Percentiles rank a stretch among this genome's conserved stretches.
Evolutionary conservation across 1,140 invertebrate species (phyloP).

Genomic region (Lethocerus indicus): DNA sequence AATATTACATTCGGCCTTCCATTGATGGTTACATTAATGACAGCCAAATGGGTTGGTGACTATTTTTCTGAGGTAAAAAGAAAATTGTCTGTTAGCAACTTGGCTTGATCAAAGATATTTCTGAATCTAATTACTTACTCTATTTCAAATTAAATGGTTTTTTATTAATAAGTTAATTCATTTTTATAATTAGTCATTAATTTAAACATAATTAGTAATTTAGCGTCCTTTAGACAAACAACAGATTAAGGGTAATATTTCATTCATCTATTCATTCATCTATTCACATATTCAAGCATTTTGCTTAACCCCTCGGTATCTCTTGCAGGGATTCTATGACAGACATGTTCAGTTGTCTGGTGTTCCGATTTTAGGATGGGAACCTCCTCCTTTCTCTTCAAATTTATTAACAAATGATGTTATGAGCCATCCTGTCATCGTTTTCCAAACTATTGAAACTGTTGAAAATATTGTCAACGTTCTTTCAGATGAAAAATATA

Average conservation of each 20-base stretch:
- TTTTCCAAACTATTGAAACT: constrained; percentile 62
- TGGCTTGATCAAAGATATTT: too few relatives aligned
- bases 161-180: too few relatives aligned
- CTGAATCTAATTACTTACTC: too few relatives aligned
- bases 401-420: constrained; percentile 74
- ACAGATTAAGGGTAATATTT: too few relatives aligned
- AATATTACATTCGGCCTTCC: constrained; percentile 84
- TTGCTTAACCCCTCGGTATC: too few relatives aligned
- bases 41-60: constrained; percentile 95
- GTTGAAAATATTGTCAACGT: constrained; percentile 70
- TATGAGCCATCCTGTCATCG: constrained; percentile 76
- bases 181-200: too few relatives aligned
- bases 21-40: constrained; percentile 80
- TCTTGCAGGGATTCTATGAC: constrained; percentile 86
- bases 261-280: too few relatives aligned
- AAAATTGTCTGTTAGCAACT: too few relatives aligned
- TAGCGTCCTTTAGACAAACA: too few relatives aligned
- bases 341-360: constrained; percentile 79
- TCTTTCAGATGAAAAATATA: constrained; percentile 62
- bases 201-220: too few relatives aligned
- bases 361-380: constrained; percentile 83
- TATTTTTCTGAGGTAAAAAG: constrained; percentile 91
- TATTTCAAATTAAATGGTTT: too few relatives aligned
- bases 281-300: too few relatives aligned
- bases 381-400: constrained; percentile 73